A percentile compares a stretch with the other conserved stretches of the same genome.
Conservation (phyloP, 2,888 invertebrate species). For the Cryptops parisi region DNA sequence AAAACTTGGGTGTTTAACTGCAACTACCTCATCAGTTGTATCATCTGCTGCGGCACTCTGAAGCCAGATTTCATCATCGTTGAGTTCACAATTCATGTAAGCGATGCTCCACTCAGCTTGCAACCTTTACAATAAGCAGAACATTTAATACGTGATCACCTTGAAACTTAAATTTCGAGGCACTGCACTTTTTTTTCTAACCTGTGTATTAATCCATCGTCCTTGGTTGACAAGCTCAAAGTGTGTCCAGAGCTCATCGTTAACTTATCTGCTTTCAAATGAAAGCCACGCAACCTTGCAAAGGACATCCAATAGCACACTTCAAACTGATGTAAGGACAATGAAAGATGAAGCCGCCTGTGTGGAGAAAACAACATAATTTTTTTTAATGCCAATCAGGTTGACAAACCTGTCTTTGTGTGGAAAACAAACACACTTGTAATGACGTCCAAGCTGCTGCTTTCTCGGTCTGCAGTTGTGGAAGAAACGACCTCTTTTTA, state of each 20-base stretch:
- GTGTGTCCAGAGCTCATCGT: constrained; percentile 49
- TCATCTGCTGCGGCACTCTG: constrained; percentile 34
- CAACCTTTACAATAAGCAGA: too few species aligned
- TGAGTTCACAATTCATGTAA: constrained; percentile 86
- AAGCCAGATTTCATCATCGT: constrained; percentile 82
- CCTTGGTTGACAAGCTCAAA: constrained; percentile 48
- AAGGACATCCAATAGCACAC: constrained; percentile 97
- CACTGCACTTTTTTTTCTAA: not conserved
- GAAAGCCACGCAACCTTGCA: constrained; percentile 82
- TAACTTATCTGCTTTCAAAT: constrained; percentile 62
- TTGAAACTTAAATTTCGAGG: not conserved
- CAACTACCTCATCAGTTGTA: constrained; percentile 15
- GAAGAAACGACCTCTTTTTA: constrained; percentile 78
- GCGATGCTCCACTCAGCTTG: constrained; percentile 80
- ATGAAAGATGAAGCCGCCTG: constrained; percentile 65
- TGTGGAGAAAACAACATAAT: constrained; percentile 39
- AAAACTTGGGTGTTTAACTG: too few species aligned
- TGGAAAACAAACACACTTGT: not conserved
- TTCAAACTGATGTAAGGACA: constrained; percentile 63
- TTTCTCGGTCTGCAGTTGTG: constrained; percentile 68
- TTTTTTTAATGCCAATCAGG: too few species aligned
- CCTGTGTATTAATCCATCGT: constrained; percentile 56
- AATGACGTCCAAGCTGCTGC: constrained; percentile 77
- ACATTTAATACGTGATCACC: too few species aligned
- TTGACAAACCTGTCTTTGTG: too few species aligned